Percentiles rank a stretch among this genome's conserved stretches.
phyloP scores from a whole-genome alignment of 2,888 invertebrate genomes.

The Morpho deidamia region DNA sequence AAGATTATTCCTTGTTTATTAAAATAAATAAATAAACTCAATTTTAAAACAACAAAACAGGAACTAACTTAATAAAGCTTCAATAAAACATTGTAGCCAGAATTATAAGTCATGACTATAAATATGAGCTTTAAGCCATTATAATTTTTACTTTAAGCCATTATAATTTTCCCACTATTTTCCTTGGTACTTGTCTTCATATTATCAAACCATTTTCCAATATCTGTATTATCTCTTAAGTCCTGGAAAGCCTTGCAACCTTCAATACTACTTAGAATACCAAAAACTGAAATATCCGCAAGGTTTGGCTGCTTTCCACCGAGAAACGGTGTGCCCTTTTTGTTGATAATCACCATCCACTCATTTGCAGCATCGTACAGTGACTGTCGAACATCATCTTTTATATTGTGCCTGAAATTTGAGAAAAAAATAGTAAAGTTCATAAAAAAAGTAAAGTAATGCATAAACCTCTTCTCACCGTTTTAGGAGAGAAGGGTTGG shows the following conservation, averaged over 20 bases:
- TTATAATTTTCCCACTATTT: conserved; percentile 74
- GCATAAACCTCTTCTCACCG: too few relatives aligned
- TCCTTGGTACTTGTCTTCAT: conserved; percentile 82
- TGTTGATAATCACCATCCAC: conserved; percentile 86
- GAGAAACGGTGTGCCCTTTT: conserved; percentile 85
- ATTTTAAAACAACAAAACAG: background rate
- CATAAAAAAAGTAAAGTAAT: conserved; percentile 5
- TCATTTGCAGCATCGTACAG: conserved; percentile 92
- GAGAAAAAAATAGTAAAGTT: background rate
- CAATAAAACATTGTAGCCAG: too few relatives aligned
- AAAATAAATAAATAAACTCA: background rate
- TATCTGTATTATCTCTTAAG: conserved; percentile 83
- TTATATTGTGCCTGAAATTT: conserved; percentile 83
- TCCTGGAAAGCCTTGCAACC: conserved; percentile 95
- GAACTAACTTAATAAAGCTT: background rate
- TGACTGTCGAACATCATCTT: conserved; percentile 92
- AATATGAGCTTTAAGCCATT: conserved; percentile 12
- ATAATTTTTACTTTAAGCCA: conserved; percentile 41
- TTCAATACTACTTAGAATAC: conserved; percentile 94
- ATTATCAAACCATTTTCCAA: conserved; percentile 87
- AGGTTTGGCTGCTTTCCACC: conserved; percentile 94
- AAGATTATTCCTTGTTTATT: background rate
- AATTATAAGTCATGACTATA: background rate
- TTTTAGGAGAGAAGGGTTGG: too few relatives aligned
- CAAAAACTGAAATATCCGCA: conserved; percentile 95